Base-by-base conservation (phyloP, 2,888 invertebrate genomes). In the Mesochorus sp. region DNA sequence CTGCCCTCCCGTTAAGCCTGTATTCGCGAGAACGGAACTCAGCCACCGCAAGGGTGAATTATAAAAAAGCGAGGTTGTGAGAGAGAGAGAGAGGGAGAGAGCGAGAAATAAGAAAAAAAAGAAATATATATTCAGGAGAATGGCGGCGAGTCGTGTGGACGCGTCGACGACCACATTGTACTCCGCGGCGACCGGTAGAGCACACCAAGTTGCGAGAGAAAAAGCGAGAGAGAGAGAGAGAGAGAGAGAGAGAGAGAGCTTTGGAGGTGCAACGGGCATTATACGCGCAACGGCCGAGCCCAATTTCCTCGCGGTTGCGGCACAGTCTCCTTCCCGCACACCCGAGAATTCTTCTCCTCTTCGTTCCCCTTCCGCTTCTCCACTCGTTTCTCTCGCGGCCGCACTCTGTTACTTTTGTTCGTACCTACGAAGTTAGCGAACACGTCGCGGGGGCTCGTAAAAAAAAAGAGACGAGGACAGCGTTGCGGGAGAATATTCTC, bases 11-110 rank as follows among this genome's bases (percentile, higher is more conserved):
- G 24, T 26, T n/a, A 49, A 70, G n/a, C 34, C 57, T 64, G 64
- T 71, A 66, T 71, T 79, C 53, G 42, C 44, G 42, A 76, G 53
- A 68, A 72, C 51, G 72, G 72, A 76, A 72, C 67, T 49, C 47
- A 49, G 28, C 44, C 64, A 57, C 70, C 66, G 34, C 72, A 73
- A 51, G 72, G 79, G 76, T 81, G 81, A 73, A 84, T 85, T 85
- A 86, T 87, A 84, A 84, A 85, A 85, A 87, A 85, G 82, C 34
- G 83, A 80, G 73, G 49, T 42, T 14, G 62, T 71, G 74, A 72
- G 76, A 82, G 82, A 75, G 42, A n/a, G 21, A n/a, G n/a, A n/a
- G n/a, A n/a, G n/a, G n/a, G n/a, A n/a, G n/a, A n/a, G n/a, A n/a
- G n/a, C n/a, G n/a, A 24, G 31, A 24, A 12, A 4, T 8, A 24